A percentile compares a stretch with the other conserved stretches of the same genome.
Conservation (phyloP, 2,888 invertebrate genomes). For the Acholoe squamosa region DNA sequence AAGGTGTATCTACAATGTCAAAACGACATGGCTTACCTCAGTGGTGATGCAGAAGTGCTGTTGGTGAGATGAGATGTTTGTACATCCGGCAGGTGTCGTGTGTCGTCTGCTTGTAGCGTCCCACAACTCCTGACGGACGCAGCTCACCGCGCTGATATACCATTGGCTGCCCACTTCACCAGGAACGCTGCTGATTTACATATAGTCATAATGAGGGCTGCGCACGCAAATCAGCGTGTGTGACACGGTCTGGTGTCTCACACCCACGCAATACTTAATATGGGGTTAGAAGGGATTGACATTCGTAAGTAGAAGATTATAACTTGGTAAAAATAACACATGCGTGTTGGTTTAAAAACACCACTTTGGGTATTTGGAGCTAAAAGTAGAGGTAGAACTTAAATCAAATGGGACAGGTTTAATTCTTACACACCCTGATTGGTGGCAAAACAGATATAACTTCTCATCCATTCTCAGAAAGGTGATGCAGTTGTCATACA, state of each 20-base stretch:
- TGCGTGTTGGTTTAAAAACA: background rate
- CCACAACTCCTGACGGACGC: background rate
- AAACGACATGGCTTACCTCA: background rate
- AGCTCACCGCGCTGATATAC: background rate
- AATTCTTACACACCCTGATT: background rate
- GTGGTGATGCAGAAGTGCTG: background rate
- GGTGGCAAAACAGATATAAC: background rate
- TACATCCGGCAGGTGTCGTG: background rate
- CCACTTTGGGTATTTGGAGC: background rate
- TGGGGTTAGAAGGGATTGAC: background rate
- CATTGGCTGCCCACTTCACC: background rate
- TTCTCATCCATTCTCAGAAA: too few relatives aligned
- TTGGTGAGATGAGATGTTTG: background rate
- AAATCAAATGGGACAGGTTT: background rate
- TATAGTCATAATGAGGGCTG: slow-evolving; percentile 23
- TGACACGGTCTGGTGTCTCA: background rate
- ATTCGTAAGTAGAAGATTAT: background rate
- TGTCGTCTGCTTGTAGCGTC: background rate
- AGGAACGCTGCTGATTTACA: background rate
- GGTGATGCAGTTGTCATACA: too few relatives aligned
- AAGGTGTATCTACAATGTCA: too few relatives aligned
- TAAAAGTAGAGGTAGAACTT: background rate
- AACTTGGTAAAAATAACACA: background rate
- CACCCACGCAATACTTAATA: background rate
- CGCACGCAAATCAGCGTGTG: background rate